Percentiles rank a stretch among this genome's conserved stretches.
Conservation (phyloP, 1,140 invertebrate species). For the Dreissena polymorpha region DNA sequence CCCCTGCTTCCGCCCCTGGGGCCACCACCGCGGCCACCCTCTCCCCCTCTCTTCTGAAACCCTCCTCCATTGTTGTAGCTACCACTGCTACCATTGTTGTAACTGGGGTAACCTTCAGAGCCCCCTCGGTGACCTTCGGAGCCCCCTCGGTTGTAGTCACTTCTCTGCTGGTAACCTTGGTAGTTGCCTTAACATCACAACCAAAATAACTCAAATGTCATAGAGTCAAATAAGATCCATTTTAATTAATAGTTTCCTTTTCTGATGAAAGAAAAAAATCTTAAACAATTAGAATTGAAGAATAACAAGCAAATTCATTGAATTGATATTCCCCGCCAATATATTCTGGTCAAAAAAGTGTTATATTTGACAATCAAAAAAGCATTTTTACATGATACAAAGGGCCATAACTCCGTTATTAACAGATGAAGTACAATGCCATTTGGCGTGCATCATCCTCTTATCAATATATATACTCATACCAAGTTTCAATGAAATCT, state of each 20-base stretch:
- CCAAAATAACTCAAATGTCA: background rate
- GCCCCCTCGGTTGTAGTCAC: conserved; percentile 29
- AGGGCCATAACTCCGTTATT: no score
- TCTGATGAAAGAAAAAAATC: background rate
- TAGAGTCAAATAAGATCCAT: no score
- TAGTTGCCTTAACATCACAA: conserved; percentile 52
- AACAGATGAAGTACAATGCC: no score
- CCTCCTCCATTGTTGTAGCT: conserved; percentile 56
- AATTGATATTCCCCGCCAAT: no score
- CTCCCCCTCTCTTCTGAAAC: conserved; percentile 64
- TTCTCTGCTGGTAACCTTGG: conserved; percentile 57
- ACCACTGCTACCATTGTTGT: conserved; percentile 47
- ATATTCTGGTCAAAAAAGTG: no score
- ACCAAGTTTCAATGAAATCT: no score
- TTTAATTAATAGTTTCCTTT: no score
- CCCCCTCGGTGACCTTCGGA: conserved; percentile 37
- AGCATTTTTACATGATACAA: no score
- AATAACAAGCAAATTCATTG: no score
- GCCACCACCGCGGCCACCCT: conserved; percentile 47
- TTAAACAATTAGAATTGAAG: background rate
- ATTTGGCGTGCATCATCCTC: no score
- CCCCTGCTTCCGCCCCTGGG: conserved; percentile 55
- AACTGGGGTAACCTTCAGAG: conserved; percentile 65
- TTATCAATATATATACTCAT: no score
- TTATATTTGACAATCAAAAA: no score